Base-by-base conservation (phyloP, 2,113 vertebrate genomes). In the Scomber colias region DNA sequence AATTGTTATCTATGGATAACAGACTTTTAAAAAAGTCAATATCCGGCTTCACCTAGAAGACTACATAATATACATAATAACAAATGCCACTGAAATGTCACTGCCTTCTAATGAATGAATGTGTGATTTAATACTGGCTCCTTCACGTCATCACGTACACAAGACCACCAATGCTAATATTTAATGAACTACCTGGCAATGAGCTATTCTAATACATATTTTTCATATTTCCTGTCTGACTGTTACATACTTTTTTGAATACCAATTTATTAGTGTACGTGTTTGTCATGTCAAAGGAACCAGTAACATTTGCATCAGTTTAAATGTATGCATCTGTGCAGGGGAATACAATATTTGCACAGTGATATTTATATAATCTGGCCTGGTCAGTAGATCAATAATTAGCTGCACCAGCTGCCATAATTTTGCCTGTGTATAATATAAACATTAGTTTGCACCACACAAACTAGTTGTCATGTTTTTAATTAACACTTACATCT, bases 1-100 rank as follows among this genome's bases (percentile, higher is more conserved):
- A 53, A 71, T 63, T 48, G 7, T 75, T 55, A 65, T 81, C 46
- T 78, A 10, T 2, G 13, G 19, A 61, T 50, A 53, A 40, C 11
- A 62, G 35, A 8, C 15, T 48, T 27, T 17, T 40, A 9, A 21
- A 31, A 84, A 78, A 75, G 40, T 79, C 57, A 61, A 46, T 53
- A 68, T 49, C 45, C 13, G 19, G 5, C 60, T 31, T 51, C 48
- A 68, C 35, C 56, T 71, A 44, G 44, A 63, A 74, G 77, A 62
- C 11, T 16, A 48, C 49, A 40, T 44, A 56, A 51, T 16, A 53
- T 24, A 57, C n/a, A 48, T 48, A 55, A 59, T 30, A 61, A 61
- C 60, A 87, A 85, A 85, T 74, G 89, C 74, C 75, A 80, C 27
- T 44, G 70, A 87, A 88, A 88, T 72, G 73, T 59, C 71, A 80